Conservation (phyloP, 2,113 vertebrate species). For the Psilopogon haemacephalus region DNA sequence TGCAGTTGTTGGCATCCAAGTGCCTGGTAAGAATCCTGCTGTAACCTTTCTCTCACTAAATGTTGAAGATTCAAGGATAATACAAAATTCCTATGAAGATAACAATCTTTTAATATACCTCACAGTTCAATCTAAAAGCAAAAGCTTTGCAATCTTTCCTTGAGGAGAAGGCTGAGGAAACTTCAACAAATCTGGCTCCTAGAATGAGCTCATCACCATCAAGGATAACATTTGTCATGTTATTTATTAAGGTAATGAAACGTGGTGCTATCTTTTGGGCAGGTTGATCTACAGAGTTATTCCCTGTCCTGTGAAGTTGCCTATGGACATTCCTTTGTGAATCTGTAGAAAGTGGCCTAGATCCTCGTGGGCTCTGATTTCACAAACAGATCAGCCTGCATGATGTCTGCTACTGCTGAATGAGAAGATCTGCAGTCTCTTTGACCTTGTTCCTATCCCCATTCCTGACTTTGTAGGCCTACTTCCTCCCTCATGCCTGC, state of each 20-base stretch:
- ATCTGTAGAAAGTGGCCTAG: neutral
- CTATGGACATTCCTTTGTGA: neutral
- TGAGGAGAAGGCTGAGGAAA: neutral
- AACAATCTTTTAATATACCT: neutral
- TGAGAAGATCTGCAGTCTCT: accelerated
- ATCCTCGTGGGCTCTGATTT: neutral
- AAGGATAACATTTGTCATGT: neutral
- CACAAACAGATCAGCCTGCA: neutral
- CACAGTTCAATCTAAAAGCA: neutral
- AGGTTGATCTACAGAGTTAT: neutral
- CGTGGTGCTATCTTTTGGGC: neutral
- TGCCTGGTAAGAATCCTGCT: neutral
- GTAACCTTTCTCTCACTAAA: neutral
- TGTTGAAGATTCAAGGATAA: neutral
- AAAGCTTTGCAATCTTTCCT: neutral
- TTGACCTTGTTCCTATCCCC: neutral
- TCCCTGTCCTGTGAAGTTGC: neutral
- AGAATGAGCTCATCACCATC: neutral
- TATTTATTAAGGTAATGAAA: neutral
- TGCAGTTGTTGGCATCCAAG: neutral
- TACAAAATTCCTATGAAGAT: neutral
- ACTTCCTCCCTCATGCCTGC: neutral
- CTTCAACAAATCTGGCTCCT: neutral
- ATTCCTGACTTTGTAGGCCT: neutral
- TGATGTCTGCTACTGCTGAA: neutral